Evolutionary conservation across 2,113 vertebrate species (phyloP), one percentile per base, ranked within the genome.

Genomic region (Artemisiospiza belli): DNA sequence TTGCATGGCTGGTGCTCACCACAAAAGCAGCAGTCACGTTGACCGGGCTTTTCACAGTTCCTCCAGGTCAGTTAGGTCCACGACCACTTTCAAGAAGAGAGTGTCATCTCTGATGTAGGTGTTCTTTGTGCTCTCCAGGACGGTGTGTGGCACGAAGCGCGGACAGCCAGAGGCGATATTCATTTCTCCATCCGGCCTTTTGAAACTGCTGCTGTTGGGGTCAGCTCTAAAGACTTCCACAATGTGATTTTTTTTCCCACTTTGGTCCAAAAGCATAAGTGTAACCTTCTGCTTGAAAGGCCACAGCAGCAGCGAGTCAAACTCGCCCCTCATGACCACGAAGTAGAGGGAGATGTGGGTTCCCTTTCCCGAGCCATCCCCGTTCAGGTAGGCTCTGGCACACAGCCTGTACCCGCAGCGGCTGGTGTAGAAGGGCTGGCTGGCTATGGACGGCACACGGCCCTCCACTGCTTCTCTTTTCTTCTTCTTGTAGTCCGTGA

Each of bases 241-340:
- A 0, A 98, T 90, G 77, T 99, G 98, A 86, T 98, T 98, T 81
- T 98, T 98, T 83, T 97, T 97, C 61, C 98, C 97, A 25, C 98
- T 98, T 96, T 99, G 99, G 94, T 99, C 99, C 95, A 99, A 85
- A 90, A 99, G 97, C 94, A 98, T 98, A 30, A 99, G 96, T 2
- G 98, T 98, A 61, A 99, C 98, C 57, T 98, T 98, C 91, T 99
- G 99, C 92, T 94, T 98, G 97, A 99, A 99, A 2, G 99, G 99
- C 99, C 99, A 99, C 13, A 98, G 98, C 58, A 99, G 82, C 17
- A 99, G 97, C 0, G 98, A 98, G 87, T 99, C 99, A 23, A 99
- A 99, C 89, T 99, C 99, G 1, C 99, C 99, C 27, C 98, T 98
- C 99, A 99, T 99, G 80, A 99, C 98, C 55, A 99, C 98, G 0